Base-by-base conservation (phyloP, 2,888 invertebrate genomes). In the Masnerella sp. region DNA sequence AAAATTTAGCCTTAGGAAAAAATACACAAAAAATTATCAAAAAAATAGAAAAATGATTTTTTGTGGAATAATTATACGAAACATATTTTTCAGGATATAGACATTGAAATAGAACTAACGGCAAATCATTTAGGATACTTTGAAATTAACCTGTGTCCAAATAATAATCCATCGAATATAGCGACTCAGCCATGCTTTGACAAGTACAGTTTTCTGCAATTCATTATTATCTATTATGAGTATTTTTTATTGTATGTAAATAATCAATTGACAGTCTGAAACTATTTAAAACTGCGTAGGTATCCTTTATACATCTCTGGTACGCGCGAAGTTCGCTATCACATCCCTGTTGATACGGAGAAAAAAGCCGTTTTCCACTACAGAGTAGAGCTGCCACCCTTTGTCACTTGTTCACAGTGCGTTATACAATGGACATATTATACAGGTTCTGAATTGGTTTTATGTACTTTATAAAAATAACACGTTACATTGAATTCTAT, bases 351-450 rank as follows among this genome's bases (percentile, higher is more conserved):
- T 67, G 92, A 94, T 79, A 91, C 93, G 2, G 91, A 91, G 49
- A 94, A 94, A 88, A 88, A 89, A 68, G 89, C 86, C 11, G 86
- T 88, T 34, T 91, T 92, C 79, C 90, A 92, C 61, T 95, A 95
- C 85, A 90, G 91, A 75, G 94, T 96, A 0, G 90, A 92, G 2
- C 88, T 97, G 49, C 97, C 97, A 0, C 90, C 94, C 0, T 95
- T 93, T 81, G 87, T 97, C 1, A 95, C 95, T 0, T 97, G 96
- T 82, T 92, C 94, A 0, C 95, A 96, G 80, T 97, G 97, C 83
- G 95, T 97, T 2, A 85, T 97, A n/a, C 96, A 96, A 84, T 97
- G 97, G 97, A 95, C 93, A 64, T 97, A 96, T 86, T 94, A 93
- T 79, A 96, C 96, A 64, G 94, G 95, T 91, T 30, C 4, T 28